Evolutionary conservation across 37 sponge, comb jelly and placozoan species (phyloP), one percentile per base, ranked within the genome.

Genomic region (Spongia lamella): DNA sequence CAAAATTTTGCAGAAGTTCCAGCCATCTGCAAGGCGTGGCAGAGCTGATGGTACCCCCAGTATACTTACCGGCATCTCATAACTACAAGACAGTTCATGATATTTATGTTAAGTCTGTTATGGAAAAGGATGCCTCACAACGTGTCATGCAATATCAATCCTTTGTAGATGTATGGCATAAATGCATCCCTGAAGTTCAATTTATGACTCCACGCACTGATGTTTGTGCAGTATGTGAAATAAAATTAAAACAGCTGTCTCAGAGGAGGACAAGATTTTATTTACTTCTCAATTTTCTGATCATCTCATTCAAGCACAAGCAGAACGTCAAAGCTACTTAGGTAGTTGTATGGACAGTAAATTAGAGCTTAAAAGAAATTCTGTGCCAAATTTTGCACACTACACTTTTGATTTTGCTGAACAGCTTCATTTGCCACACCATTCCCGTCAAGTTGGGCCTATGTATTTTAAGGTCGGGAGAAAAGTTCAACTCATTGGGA

Each of bases 391-490:
- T 62, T 62, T 19, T 25, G 56, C 76, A 2, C 76, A 75, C 63
- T 62, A 62, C 51, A 75, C 76, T 1, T 75, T 75, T 61, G 76
- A 75, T 39, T 75, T 75, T 56, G 76, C 76, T 2, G 40, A 75
- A 49, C 63, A 38, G 49, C 27, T 75, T 6, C 39, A 33, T 27
- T 17, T 75, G 27, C 76, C 76, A 47, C 63, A 75, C 43, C 76
- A 75, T 58, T 25, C 59, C n/a, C 35, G 74, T 20, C 74, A 73
- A 34, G 74, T 58, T 13, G 74, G 74, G 2, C 74, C 74, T 19
- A 19, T 58, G 43, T 73, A 58, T 32, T 73, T 58, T 33, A 57
- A 58, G 56, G 59, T 56, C 3, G 38, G 38, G 9, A 9, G 59
- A 35, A 56, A 51, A 19, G 37, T 73, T 34, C 59, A 73, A 57